Conservation (phyloP, 2,113 vertebrate genomes). For the Furnarius figulus region DNA sequence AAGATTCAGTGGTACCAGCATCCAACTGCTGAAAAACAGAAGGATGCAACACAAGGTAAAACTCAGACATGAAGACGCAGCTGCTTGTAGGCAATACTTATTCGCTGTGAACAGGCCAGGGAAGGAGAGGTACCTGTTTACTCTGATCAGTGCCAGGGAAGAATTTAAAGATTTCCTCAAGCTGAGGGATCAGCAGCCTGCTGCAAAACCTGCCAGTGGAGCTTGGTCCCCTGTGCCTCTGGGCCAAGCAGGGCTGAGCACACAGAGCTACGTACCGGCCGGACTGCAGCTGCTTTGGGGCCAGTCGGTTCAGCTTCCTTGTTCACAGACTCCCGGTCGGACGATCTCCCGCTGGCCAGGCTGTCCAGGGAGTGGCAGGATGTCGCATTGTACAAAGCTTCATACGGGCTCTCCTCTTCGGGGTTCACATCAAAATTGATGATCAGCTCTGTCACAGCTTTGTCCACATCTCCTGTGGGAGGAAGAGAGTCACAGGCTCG, state of each 20-base stretch:
- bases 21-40: background rate
- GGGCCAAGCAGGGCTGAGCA: background rate
- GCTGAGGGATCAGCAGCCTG: background rate
- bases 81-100: background rate
- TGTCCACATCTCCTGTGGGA: conserved; percentile 81
- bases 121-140: background rate
- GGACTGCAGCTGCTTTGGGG: conserved; percentile 66
- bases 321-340: conserved; percentile 85
- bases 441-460: conserved; percentile 82
- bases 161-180: background rate
- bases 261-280: conserved; percentile 66
- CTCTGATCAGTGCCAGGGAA: background rate
- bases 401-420: conserved; percentile 91
- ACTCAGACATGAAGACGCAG: fast-evolving
- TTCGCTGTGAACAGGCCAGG: background rate
- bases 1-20: background rate
- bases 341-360: conserved; percentile 89
- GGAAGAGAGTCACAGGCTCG: background rate
- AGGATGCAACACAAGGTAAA: background rate
- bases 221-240: background rate
- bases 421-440: conserved; percentile 77
- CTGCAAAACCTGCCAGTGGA: background rate
- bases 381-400: conserved; percentile 90
- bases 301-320: conserved; percentile 78
- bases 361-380: conserved; percentile 96